Evolutionary conservation across 2,888 invertebrate genomes (phyloP).

Genomic region (Ceriagrion tenellum): DNA sequence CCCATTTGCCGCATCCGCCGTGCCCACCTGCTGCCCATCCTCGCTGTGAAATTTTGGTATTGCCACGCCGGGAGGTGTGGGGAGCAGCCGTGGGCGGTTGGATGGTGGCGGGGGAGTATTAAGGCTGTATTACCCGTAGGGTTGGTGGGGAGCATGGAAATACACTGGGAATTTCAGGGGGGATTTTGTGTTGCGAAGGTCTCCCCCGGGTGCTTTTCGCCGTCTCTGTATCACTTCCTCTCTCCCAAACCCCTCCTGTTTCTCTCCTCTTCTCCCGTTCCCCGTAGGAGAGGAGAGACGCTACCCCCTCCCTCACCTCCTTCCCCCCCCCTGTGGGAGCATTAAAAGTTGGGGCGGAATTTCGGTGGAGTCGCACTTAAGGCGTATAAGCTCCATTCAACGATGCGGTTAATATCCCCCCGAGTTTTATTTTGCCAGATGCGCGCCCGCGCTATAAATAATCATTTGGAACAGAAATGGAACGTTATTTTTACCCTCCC

Average conservation of each 20-base stretch:
- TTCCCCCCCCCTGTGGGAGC: background rate
- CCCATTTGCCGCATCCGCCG: background rate
- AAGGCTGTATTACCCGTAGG: background rate
- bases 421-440: slow-evolving; percentile 15
- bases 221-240: background rate
- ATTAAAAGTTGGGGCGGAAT: slow-evolving; percentile 18
- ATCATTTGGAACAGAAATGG: slow-evolving; percentile 34
- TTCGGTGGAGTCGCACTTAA: slow-evolving; percentile 5
- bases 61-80: background rate
- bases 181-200: background rate
- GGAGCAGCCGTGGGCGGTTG: background rate
- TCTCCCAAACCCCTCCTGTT: background rate
- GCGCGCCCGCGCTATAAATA: slow-evolving; percentile 3
- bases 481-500: too few relatives aligned
- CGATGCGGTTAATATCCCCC: slow-evolving; percentile 36
- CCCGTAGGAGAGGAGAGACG: too few relatives aligned
- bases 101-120: background rate
- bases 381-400: slow-evolving; percentile 55
- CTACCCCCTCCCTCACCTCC: background rate
- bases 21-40: slow-evolving; percentile 23
- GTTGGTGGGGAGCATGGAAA: background rate
- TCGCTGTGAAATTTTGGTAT: background rate
- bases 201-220: slow-evolving; percentile 28
- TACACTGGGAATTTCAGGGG: background rate
- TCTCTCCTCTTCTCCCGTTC: too few relatives aligned